Conservation (phyloP, 1,140 invertebrate species). For the Homarus americanus region DNA sequence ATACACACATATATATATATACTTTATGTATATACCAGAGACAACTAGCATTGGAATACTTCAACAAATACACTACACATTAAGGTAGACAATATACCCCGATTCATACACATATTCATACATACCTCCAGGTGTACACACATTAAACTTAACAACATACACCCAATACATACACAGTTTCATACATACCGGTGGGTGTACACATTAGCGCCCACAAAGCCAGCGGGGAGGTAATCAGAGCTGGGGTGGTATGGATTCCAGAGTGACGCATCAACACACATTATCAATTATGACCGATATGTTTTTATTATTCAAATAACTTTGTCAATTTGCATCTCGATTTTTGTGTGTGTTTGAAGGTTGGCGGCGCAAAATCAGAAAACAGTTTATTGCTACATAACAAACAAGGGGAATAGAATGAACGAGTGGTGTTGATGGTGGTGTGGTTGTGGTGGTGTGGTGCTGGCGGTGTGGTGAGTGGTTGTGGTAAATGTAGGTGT, state of each 20-base stretch:
- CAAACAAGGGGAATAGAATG: neutral
- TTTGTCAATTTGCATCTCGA: constrained; percentile 59
- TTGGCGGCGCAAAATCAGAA: constrained; percentile 20
- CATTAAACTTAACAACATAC: no score
- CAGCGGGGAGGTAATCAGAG: neutral
- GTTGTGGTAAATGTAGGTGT: neutral
- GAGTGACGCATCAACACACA: neutral
- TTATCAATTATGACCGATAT: constrained; percentile 31
- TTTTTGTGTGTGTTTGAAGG: constrained; percentile 52
- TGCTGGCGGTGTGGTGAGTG: no score
- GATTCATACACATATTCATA: neutral
- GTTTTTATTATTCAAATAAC: constrained; percentile 57
- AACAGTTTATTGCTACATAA: neutral
- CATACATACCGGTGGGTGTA: neutral
- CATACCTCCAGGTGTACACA: neutral
- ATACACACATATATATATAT: no score
- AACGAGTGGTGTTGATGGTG: no score
- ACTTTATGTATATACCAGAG: no score
- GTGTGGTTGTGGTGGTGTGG: no score
- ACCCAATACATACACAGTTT: neutral
- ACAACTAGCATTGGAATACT: no score
- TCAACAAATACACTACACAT: no score
- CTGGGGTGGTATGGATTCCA: neutral
- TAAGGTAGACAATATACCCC: no score
- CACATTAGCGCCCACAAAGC: no score